A percentile compares a stretch with the other conserved stretches of the same genome.
Evolutionary conservation across 1,140 invertebrate species (phyloP).

Genomic region (Brachionus plicatilis): DNA sequence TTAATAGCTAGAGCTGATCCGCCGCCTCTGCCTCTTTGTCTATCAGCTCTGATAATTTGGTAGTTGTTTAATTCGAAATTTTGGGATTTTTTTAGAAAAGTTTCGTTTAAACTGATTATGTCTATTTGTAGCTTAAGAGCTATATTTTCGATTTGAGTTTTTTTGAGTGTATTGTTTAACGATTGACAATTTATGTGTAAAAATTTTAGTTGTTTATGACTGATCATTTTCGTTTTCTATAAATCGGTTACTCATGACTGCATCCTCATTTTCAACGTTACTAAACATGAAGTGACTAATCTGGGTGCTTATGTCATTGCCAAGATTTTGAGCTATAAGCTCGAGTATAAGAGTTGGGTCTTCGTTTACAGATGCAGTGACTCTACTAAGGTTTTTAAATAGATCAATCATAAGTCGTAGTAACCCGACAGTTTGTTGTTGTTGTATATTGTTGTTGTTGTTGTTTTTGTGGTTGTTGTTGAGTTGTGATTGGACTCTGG

Average conservation of each 20-base stretch:
- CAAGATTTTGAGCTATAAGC: no score
- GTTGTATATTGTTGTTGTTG: background rate
- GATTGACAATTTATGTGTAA: conserved; percentile 16
- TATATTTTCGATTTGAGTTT: background rate
- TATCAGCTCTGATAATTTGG: background rate
- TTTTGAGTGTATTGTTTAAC: background rate
- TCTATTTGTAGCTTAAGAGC: background rate
- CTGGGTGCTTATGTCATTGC: background rate
- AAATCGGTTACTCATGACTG: background rate
- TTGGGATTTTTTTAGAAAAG: background rate
- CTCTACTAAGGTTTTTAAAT: background rate
- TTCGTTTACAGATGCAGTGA: background rate
- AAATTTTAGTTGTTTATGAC: background rate
- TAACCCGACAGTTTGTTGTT: background rate
- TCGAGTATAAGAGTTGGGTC: background rate
- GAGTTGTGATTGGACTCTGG: no score
- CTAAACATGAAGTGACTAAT: background rate
- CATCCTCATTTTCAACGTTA: background rate
- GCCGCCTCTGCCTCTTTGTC: background rate
- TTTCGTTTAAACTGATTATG: background rate
- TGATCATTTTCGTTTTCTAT: background rate
- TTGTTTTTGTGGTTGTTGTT: background rate
- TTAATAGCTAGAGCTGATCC: background rate
- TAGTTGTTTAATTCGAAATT: background rate
- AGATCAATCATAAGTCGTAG: background rate